Evolutionary conservation across 2,888 invertebrate genomes (phyloP), one percentile per base, ranked within the genome.

Genomic region (Papilio demoleus): DNA sequence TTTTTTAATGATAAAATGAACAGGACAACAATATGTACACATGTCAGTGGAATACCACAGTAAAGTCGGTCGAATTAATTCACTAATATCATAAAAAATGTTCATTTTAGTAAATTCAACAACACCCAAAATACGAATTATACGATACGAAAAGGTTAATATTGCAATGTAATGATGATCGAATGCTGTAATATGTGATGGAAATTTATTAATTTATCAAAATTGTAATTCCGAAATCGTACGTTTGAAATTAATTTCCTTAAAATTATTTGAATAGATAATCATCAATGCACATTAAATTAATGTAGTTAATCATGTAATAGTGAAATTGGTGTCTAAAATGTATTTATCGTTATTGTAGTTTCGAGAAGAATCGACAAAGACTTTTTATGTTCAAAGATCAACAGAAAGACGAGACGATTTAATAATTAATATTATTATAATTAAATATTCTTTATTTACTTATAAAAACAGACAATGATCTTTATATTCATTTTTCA

Each of bases 341-440:
- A 31, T 56, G 27, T 53, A 50, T 50, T 50, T 24, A 27, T 56
- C n/a, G 17, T 27, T n/a, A 56, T 17, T 31, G 53, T 56, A 31
- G 53, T 17, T 27, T 31, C n/a, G n/a, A 31, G 53, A 31, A 31
- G 17, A 56, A 31, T 17, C n/a, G 27, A 56, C 53, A 56, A 56
- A 56, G 27, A 56, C 53, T 31, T 53, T 27, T 31, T 56, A 24
- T 31, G 17, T 17, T 27, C 53, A 27, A 2, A 31, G 27, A 27
- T 53, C 31, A 31, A 31, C 53, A 27, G 0, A 31, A 31, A 31
- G 27, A 56, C 53, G n/a, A 17, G n/a, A 22, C 22, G 6, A 31
- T 6, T 31, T 31, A 6, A 31, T 31, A 31, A 31, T 31, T 31
- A 31, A 31, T 3, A 6, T 6, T 4, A 31, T 31, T 31, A 31